Evolutionary conservation across 2,797 vertebrate species (phyloP), one percentile per base, ranked within the genome.

Genomic region (Botia kubotai): DNA sequence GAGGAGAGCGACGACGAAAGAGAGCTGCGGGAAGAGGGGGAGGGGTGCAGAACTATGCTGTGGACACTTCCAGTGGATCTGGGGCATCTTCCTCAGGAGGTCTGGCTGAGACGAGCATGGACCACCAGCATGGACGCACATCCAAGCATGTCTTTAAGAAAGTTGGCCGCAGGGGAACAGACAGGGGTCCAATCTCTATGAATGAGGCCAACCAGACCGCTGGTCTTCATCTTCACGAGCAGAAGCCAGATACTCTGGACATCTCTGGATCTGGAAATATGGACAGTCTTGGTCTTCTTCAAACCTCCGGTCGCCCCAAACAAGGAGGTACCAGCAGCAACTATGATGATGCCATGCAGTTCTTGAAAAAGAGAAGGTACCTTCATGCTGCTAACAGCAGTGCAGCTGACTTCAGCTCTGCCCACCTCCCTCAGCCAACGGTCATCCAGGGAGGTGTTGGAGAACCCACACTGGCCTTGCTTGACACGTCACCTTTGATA

Each of bases 311-410:
- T 75, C 87, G 82, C 13, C 93, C 93, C 88, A 99, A 98, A 87
- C 95, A 95, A 81, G 95, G 94, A 0, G 91, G 95, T 85, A 95
- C 93, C 94, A 95, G 92, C 95, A 98, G 96, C 94, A 98, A 96
- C 93, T 99, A 99, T 0, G 97, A 98, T 11, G 98, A 99, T 88
- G 98, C 98, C 93, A 98, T 99, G 97, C 98, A 99, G 92, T 99
- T 99, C 91, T 95, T 98, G 87, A 99, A 99, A 95, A 99, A 99
- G 90, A 95, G 97, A 87, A 95, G 98, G 88, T 99, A 99, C 89
- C 91, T 99, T 88, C 97, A 98, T 83, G 95, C 97, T 66, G 95
- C 95, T 88, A 96, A 94, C 91, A 93, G 92, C 91, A 94, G 92
- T 86, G 94, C 92, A 88, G 94, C 93, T 92, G 97, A 98, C 94